Base-by-base conservation (phyloP, 2,113 vertebrate genomes). In the Vicugna pacos region DNA sequence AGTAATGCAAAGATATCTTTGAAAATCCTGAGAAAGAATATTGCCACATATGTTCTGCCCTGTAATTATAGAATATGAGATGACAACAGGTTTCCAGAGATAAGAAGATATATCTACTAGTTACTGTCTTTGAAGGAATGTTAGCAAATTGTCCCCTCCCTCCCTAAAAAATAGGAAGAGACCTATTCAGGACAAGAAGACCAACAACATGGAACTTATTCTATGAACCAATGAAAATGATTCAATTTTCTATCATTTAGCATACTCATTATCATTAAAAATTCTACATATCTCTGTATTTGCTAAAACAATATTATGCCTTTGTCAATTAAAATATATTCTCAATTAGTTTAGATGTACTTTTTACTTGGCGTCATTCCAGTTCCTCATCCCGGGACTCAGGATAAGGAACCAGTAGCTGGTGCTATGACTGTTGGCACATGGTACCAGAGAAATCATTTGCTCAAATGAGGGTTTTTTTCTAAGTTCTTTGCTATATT, bases 1-100 rank as follows among this genome's bases (percentile, higher is more conserved):
- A 86, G 67, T 86, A 91, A 85, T 65, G 72, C 6, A 96, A 93
- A 96, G 38, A 30, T 54, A 72, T 3, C n/a, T 91, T 87, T 81
- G 35, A 50, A 92, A 62, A 81, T 67, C 52, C n/a, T 2, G 0
- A 75, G 50, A 38, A 94, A 91, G 30, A 95, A 28, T 56, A 65
- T 52, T 82, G 64, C 8, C 35, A 38, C 8, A 14, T 13, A 35
- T 24, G 20, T 32, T 22, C 50, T 70, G 52, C 6, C 9, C 48
- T 26, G 2, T 54, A 69, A 54, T 91, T 67, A 72, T 19, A 19
- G 30, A 52, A 13, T 64, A 62, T 72, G 67, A 81, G 8, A 20
- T 60, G 8, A 15, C 12, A 89, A 52, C 19, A 84, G 16, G 0
- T 75, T 92, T 91, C 3, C 28, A 80, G 42, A 65, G 22, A 60